Evolutionary conservation across 2,888 invertebrate genomes (phyloP).

Genomic region (Melieria crassipennis): DNA sequence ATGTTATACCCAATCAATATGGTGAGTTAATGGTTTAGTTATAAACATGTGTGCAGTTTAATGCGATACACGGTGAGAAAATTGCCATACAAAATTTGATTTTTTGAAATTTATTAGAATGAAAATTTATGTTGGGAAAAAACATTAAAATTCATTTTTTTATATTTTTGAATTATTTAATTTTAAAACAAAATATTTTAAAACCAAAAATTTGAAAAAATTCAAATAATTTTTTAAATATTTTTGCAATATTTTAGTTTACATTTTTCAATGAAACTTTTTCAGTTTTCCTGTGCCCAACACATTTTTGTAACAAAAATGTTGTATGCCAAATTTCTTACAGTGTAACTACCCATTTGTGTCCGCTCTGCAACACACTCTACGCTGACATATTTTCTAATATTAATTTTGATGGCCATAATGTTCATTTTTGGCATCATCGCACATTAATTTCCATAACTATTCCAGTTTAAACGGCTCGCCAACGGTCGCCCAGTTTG

Average conservation of each 20-base stretch:
- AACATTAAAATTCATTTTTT: too few relatives aligned
- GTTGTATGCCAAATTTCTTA: not conserved
- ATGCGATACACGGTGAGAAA: not conserved
- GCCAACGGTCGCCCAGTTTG: too few relatives aligned
- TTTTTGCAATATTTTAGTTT: too few relatives aligned
- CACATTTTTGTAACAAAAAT: too few relatives aligned
- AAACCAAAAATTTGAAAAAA: too few relatives aligned
- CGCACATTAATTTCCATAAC: constrained; percentile 28
- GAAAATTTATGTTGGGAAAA: too few relatives aligned
- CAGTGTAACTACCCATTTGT: not conserved
- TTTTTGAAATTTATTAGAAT: too few relatives aligned
- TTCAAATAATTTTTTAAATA: too few relatives aligned
- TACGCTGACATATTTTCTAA: not conserved
- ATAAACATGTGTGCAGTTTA: not conserved
- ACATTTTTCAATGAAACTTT: too few relatives aligned
- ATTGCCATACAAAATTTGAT: not conserved
- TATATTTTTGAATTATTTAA: too few relatives aligned
- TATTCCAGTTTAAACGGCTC: not conserved
- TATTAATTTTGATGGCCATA: constrained; percentile 1
- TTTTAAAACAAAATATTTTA: too few relatives aligned
- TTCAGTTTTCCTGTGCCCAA: too few relatives aligned
- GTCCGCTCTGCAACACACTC: not conserved
- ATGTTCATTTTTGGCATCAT: not conserved
- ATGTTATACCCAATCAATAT: constrained; percentile 88
- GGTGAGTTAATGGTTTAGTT: constrained; percentile 69